Conservation (phyloP, 2,797 vertebrate genomes). For the Podarcis siculus region DNA sequence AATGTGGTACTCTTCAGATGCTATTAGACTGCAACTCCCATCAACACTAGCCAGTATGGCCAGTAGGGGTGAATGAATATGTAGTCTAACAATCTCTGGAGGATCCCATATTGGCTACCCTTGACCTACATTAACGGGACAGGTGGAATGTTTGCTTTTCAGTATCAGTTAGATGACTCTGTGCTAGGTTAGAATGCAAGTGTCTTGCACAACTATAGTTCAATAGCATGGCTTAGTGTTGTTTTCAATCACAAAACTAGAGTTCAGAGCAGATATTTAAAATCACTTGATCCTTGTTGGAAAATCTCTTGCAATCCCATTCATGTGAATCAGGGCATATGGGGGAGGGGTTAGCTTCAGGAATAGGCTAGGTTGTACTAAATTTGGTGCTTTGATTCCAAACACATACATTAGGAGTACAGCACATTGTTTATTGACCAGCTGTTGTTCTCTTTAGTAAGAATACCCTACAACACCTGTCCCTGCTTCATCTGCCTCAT, state of each 20-base stretch:
- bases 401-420: neutral
- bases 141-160: neutral
- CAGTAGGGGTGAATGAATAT: neutral
- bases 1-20: too few relatives aligned
- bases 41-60: neutral
- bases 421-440: conserved; percentile 7
- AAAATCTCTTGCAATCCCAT: neutral
- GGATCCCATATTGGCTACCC: too few relatives aligned
- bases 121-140: neutral
- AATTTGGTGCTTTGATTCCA: neutral
- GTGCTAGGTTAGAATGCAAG: neutral
- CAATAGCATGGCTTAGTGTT: neutral
- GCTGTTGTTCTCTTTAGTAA: conserved; percentile 12
- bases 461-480: neutral
- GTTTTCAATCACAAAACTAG: neutral
- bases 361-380: neutral
- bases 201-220: neutral
- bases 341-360: neutral
- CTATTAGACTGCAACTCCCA: too few relatives aligned
- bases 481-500: neutral
- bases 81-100: too few relatives aligned
- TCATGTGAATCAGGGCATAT: neutral
- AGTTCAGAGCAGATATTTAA: neutral
- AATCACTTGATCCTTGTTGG: neutral
- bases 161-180: neutral